phyloP scores from a whole-genome alignment of 2,797 vertebrate species.

The Pseudochirops cupreus region DNA sequence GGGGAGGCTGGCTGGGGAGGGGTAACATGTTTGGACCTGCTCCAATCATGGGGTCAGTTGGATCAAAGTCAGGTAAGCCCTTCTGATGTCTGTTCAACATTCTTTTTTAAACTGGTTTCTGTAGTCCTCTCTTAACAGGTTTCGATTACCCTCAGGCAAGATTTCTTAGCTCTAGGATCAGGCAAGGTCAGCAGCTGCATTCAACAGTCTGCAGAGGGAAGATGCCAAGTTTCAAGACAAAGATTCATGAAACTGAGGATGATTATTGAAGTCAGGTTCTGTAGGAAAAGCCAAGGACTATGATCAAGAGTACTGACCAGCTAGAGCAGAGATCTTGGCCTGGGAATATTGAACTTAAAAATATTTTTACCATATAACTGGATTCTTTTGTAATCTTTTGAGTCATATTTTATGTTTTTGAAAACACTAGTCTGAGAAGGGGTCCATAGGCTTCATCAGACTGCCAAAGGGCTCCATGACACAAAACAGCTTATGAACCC shows the following conservation, averaged over 20 bases:
- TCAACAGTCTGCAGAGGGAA: not conserved
- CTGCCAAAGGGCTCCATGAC: not conserved
- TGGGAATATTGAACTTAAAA: not conserved
- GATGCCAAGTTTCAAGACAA: not conserved
- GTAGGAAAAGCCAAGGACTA: not conserved
- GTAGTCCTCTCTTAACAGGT: no score
- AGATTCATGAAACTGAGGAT: not conserved
- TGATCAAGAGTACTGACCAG: not conserved
- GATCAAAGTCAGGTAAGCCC: no score
- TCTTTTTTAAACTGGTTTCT: no score
- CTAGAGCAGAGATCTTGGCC: not conserved
- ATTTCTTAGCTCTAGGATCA: no score
- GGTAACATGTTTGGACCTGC: no score
- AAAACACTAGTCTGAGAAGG: not conserved
- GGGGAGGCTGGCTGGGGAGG: no score
- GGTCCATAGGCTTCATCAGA: not conserved
- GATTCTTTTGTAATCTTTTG: not conserved
- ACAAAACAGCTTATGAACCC: not conserved
- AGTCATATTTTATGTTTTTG: not conserved
- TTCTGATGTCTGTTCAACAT: no score
- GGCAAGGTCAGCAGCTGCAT: no score
- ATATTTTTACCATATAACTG: not conserved
- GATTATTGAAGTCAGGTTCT: not conserved
- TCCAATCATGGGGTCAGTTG: no score
- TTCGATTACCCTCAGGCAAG: no score